These are phyloP conservation scores for Triplophysa dalaica DNA, from an alignment of 2,113 vertebrate genomes.

Conservation along the genomic window DNA sequence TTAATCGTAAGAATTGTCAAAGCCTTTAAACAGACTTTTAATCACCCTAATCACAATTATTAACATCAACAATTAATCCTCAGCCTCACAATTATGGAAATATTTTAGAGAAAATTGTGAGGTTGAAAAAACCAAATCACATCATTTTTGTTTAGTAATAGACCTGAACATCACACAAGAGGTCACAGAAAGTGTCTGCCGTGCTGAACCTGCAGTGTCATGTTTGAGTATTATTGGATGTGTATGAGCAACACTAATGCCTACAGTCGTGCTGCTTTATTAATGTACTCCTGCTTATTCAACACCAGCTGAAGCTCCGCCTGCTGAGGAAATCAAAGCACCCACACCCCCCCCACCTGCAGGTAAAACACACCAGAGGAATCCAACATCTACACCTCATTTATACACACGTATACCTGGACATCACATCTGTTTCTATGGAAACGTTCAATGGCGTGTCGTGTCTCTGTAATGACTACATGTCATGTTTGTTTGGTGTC, in stretches of 20 bases:
- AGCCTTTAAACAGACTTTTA: no score
- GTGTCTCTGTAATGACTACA: background rate
- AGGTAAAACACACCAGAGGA: constrained; percentile 62
- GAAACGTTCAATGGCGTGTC: background rate
- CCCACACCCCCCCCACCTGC: constrained; percentile 71
- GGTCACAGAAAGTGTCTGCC: no score
- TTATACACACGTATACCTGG: background rate
- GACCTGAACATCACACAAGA: no score
- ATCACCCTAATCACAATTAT: no score
- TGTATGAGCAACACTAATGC: background rate
- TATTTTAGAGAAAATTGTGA: no score
- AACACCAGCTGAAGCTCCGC: constrained; percentile 67
- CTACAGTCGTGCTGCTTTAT: constrained; percentile 31
- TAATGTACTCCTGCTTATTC: constrained; percentile 56
- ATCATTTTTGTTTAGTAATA: no score
- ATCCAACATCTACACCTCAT: background rate
- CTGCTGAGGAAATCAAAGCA: constrained; percentile 70
- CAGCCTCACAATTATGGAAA: no score
- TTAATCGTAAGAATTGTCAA: no score
- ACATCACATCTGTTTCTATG: background rate
- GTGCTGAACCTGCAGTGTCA: no score
- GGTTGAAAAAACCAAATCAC: no score
- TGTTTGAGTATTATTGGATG: background rate
- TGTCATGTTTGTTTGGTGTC: background rate
- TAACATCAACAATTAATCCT: no score